These are phyloP conservation scores for Margaritifera margaritifera DNA, from an alignment of 2,888 invertebrate species.

Conservation along the genomic window DNA sequence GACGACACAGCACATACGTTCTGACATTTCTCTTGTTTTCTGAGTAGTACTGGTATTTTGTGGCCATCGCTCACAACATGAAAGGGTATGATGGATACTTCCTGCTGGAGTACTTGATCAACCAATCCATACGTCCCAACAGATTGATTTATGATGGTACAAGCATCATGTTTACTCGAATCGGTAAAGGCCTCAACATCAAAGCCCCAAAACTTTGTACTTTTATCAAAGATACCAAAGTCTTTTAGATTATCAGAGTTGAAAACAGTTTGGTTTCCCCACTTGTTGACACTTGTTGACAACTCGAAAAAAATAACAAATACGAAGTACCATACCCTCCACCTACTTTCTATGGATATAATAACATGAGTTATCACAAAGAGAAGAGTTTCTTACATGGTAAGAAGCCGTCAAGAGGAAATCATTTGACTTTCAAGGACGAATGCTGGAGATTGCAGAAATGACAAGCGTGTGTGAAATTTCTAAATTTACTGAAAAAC, in stretches of 20 bases:
- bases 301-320: constrained; percentile 23
- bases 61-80: constrained; percentile 14
- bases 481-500: not conserved
- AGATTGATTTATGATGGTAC: constrained; percentile 22
- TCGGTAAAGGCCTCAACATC: constrained; percentile 24
- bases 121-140: constrained; percentile 18
- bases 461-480: constrained; percentile 2
- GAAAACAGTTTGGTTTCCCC: constrained; percentile 31
- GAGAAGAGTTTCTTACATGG: constrained; percentile 14
- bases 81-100: constrained; percentile 29
- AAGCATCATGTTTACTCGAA: constrained; percentile 23
- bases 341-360: constrained; percentile 12
- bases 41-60: not conserved
- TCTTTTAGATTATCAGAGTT: constrained; percentile 28
- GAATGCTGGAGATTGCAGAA: constrained; percentile 5
- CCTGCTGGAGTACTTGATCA: constrained; percentile 27
- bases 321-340: constrained; percentile 27
- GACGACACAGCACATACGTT: constrained; percentile 18
- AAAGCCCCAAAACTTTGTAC: constrained; percentile 25
- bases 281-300: no score
- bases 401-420: not conserved
- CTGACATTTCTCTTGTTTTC: constrained; percentile 7
- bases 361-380: constrained; percentile 11
- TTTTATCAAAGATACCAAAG: constrained; percentile 28
- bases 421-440: constrained; percentile 7